Evolutionary conservation across 35 echinoderm and acorn worm genomes (phyloP), one percentile per base, ranked within the genome.

Genomic region (Chiridota heheva): DNA sequence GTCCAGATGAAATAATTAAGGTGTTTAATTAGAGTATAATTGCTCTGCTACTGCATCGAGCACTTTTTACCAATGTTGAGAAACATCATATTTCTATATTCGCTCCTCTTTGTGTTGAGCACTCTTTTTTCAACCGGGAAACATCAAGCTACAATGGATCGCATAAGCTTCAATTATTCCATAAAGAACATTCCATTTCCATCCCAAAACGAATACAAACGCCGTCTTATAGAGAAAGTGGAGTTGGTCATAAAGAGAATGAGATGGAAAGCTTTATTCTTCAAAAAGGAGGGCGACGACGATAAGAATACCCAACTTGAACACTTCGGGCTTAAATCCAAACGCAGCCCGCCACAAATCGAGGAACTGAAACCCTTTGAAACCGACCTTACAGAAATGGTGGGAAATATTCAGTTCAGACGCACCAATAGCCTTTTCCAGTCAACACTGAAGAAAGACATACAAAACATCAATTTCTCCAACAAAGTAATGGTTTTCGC

Each of bases 201-300:
- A 76, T 51, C 44, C 34, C 7, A 48, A 51, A 76, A 47, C 22
- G 72, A 51, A 16, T 76, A 76, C 30, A 25, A 29, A 42, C 47
- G 44, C 31, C 47, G 55, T 10, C 44, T 76, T 51, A 76, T 76
- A 30, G 20, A 76, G 31, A 76, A 76, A 56, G 55, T 47, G 26
- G 72, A 76, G 44, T 47, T 51, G 1, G 25, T 76, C 44, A 51
- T 42, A 20, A 76, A 47, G 35, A 16, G 72, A 4, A 55, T 76
- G 72, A 76, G 72, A 51, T 76, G 72, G 72, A 76, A 49, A 56
- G 72, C 72, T 7, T 76, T 76, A 36, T 76, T 76, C 42, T 70
- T 42, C 36, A 36, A 42, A 10, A 70, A 42, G 17, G n/a, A n/a
- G n/a, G n/a, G n/a, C n/a, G 36, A 12, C 10, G 67, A 70, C 36